A percentile compares a stretch with the other conserved stretches of the same genome.
phyloP scores from a whole-genome alignment of 2,797 vertebrate genomes.

The Squalus acanthias region DNA sequence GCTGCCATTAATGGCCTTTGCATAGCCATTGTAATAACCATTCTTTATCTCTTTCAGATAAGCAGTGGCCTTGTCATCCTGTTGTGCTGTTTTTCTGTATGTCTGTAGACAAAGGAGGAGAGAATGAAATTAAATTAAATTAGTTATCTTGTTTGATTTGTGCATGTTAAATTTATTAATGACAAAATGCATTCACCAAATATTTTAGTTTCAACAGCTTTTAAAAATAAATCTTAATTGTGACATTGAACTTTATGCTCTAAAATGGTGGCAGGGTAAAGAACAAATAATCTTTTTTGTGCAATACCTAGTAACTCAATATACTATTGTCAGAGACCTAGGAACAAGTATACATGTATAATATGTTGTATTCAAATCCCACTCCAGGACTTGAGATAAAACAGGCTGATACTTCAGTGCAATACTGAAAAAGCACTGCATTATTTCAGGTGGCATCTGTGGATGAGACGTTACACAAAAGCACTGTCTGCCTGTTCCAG shows the following conservation, averaged over 20 bases:
- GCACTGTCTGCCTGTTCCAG: no score
- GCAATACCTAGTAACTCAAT: no score
- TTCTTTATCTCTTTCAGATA: conserved; percentile 56
- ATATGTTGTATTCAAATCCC: no score
- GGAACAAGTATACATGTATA: no score
- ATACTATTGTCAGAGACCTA: no score
- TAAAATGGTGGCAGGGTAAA: background rate
- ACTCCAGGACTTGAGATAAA: no score
- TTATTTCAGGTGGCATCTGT: no score
- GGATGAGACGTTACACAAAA: no score
- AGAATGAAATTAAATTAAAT: background rate
- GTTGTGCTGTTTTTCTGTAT: conserved; percentile 62
- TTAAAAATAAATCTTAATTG: background rate
- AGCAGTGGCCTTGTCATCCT: conserved; percentile 44
- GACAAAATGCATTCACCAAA: background rate
- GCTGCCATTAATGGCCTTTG: conserved; percentile 56
- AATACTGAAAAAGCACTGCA: no score
- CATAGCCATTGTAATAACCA: conserved; percentile 63
- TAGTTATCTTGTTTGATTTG: background rate
- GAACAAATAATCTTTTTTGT: no score
- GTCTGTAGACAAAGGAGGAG: conserved; percentile 55
- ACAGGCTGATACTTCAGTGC: no score
- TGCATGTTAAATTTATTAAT: background rate
- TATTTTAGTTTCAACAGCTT: background rate
- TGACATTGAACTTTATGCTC: background rate